Percentiles rank a stretch among this genome's conserved stretches.
These are phyloP conservation scores for Cepaea hortensis DNA, from an alignment of 2,888 invertebrate species.

Conservation along the genomic window DNA sequence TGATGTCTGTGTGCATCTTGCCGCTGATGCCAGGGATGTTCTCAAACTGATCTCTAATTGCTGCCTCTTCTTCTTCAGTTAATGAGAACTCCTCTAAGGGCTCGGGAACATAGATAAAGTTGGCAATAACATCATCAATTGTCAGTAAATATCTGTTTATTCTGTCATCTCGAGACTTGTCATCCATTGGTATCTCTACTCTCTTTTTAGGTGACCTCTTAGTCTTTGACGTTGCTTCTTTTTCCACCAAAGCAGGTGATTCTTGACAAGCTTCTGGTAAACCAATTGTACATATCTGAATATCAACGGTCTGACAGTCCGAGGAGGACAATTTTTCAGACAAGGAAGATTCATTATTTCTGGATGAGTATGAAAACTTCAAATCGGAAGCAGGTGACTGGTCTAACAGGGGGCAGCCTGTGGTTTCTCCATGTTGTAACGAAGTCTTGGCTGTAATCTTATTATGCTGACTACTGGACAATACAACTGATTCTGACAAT, in stretches of 20 bases:
- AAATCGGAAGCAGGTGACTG: neutral
- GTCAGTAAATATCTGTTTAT: constrained; percentile 40
- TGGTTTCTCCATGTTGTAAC: neutral
- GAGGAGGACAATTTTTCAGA: neutral
- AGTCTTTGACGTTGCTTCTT: constrained; percentile 19
- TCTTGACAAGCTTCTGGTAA: neutral
- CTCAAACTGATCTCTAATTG: constrained; percentile 45
- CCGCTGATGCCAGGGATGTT: neutral
- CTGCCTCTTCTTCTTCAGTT: constrained; percentile 48
- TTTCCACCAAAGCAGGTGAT: neutral
- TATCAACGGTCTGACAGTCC: neutral
- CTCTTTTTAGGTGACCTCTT: constrained; percentile 48
- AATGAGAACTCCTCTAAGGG: constrained; percentile 37
- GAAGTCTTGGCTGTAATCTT: neutral
- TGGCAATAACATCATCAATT: constrained; percentile 51
- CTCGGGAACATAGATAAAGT: constrained; percentile 48
- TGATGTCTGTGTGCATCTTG: neutral
- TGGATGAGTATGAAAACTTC: constrained; percentile 7
- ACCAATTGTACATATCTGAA: neutral
- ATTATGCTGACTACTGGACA: too few species aligned
- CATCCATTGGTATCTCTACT: constrained; percentile 45
- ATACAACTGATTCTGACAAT: neutral
- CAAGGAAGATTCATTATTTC: neutral
- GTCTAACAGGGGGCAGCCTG: neutral
- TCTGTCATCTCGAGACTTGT: constrained; percentile 43